These are phyloP conservation scores for Abrostola triplasia DNA, from an alignment of 2,888 invertebrate genomes.

Conservation along the genomic window DNA sequence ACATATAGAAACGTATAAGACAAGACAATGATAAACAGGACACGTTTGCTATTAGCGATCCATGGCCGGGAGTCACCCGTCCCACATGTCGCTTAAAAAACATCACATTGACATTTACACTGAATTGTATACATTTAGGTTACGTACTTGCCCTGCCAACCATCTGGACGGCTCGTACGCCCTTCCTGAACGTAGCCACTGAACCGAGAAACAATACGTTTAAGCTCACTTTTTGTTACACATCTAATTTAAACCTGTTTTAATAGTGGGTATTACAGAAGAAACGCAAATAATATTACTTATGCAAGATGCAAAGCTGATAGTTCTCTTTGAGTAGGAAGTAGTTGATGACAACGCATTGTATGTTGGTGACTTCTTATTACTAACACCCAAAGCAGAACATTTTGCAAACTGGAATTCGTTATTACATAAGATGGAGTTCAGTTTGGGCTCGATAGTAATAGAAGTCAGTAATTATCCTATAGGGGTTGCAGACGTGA, in stretches of 20 bases:
- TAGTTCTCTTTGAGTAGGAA: constrained; percentile 46
- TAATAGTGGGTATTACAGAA: constrained; percentile 65
- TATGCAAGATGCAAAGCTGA: constrained; percentile 82
- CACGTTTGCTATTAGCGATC: constrained; percentile 79
- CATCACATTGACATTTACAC: constrained; percentile 86
- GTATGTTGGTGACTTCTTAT: constrained; percentile 60
- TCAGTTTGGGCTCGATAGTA: constrained; percentile 50
- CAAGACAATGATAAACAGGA: constrained; percentile 86
- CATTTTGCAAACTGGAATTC: constrained; percentile 5
- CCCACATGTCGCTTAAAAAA: constrained; percentile 67
- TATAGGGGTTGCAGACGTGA: constrained; percentile 61
- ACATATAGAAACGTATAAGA: constrained; percentile 84
- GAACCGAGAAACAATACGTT: constrained; percentile 87
- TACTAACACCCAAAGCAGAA: constrained; percentile 60
- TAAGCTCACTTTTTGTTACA: constrained; percentile 66
- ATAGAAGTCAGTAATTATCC: constrained; percentile 50
- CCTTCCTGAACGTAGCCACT: constrained; percentile 99
- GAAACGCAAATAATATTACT: constrained; percentile 71
- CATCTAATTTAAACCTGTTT: constrained; percentile 68
- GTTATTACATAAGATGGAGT: constrained; percentile 7
- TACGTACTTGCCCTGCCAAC: constrained; percentile 99
- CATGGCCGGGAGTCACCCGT: constrained; percentile 63
- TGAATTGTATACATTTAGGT: constrained; percentile 76
- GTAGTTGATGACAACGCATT: constrained; percentile 49
- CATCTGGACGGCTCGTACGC: constrained; percentile 99